phyloP scores from a whole-genome alignment of 2,797 vertebrate genomes.

The Pagetopsis macropterus region DNA sequence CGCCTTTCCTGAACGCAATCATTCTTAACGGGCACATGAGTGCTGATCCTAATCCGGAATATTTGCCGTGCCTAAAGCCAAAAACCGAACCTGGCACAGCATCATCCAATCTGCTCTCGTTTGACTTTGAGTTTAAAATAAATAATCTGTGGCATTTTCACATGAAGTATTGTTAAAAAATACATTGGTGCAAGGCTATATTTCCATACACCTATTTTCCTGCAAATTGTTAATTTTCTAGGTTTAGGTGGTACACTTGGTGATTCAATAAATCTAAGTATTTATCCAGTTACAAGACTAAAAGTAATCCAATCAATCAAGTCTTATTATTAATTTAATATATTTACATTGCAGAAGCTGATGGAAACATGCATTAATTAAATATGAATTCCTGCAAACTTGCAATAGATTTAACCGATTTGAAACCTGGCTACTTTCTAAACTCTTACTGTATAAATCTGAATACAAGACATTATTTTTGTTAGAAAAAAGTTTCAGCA shows the following conservation, averaged over 20 bases:
- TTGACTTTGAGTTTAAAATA: conserved; percentile 45
- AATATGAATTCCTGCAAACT: background rate
- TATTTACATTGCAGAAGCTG: background rate
- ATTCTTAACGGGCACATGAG: conserved; percentile 82
- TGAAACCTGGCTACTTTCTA: background rate
- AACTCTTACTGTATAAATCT: background rate
- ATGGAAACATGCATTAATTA: background rate
- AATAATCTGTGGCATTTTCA: conserved; percentile 22
- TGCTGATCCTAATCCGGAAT: conserved; percentile 85
- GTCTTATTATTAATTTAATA: background rate
- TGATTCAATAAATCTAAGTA: background rate
- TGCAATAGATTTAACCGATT: background rate
- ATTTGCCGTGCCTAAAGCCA: conserved; percentile 73
- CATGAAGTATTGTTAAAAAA: background rate
- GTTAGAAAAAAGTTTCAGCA: background rate
- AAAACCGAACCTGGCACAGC: conserved; percentile 56
- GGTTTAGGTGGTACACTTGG: too few relatives aligned
- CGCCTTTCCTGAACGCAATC: conserved; percentile 85
- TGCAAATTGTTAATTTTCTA: too few relatives aligned
- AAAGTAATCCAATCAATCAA: background rate
- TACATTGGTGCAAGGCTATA: background rate
- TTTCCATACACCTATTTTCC: too few relatives aligned
- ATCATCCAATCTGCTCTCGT: conserved; percentile 56
- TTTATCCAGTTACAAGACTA: too few relatives aligned
- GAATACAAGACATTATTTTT: background rate